Evolutionary conservation across 2,113 vertebrate species (phyloP), one percentile per base, ranked within the genome.

Genomic region (Enhydra lutris): DNA sequence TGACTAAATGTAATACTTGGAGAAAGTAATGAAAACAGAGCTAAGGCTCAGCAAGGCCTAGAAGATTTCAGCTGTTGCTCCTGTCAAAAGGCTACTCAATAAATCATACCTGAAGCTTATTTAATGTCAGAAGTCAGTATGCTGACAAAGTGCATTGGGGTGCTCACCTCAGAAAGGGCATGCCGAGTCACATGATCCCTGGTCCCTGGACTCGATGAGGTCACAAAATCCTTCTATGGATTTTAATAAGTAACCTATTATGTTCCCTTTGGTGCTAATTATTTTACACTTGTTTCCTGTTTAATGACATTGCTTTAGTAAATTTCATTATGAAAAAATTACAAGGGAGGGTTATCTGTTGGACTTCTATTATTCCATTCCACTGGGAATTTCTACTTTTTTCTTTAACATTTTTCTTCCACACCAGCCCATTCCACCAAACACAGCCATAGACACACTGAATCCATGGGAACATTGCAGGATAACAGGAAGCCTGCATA

Each of bases 171-270:
- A 97, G 98, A 97, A 97, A 98, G 99, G 98, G 98, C 98, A 97
- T 97, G 97, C 88, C 50, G 92, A 98, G 98, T 98, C 99, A 99
- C n/a, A 95, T 99, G 99, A 98, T 99, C 98, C 98, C 96, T 93
- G 99, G 98, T 98, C 98, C 73, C 97, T 97, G 97, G 96, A 99
- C 98, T 88, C 97, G 96, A 98, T 98, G 98, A 99, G 98, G 99
- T 99, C 98, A 98, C 97, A 98, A 97, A 99, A 99, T 99, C 98
- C 95, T 94, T 98, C 98, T 98, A 98, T 98, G 98, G 99, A 99
- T 99, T 99, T 99, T 99, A 99, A 99, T 99, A 99, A 99, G 99
- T 99, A 99, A 99, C 98, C 99, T 99, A 99, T 99, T 99, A 98
- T 97, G 96, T 98, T 99, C 98, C 97, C 93, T 99, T 99, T 98